Percentiles rank a stretch among this genome's conserved stretches.
Conservation (phyloP, 2,888 invertebrate species). For the Aphidius colemani region DNA sequence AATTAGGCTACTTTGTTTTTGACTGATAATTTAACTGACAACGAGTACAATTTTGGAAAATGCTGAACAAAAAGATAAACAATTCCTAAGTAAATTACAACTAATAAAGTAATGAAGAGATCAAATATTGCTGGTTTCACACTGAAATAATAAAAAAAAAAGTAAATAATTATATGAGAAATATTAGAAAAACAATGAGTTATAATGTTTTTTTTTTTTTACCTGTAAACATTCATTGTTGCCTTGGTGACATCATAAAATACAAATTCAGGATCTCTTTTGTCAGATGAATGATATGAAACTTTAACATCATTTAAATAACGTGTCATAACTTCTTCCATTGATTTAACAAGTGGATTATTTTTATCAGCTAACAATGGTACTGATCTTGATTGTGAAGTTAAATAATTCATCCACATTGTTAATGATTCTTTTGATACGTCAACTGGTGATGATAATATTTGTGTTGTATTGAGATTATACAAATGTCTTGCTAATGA, state of each 20-base stretch:
- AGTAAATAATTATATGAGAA: slow-evolving; percentile 2
- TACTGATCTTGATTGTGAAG: slow-evolving; percentile 75
- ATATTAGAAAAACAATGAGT: neutral
- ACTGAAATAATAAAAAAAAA: slow-evolving; percentile 65
- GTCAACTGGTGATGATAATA: slow-evolving; percentile 58
- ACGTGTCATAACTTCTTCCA: slow-evolving; percentile 75
- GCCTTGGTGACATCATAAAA: slow-evolving; percentile 85
- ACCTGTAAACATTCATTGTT: slow-evolving; percentile 86
- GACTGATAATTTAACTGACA: slow-evolving; percentile 59
- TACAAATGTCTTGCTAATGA: slow-evolving; percentile 83
- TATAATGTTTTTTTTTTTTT: slow-evolving; percentile 40
- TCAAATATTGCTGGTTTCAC: slow-evolving; percentile 99
- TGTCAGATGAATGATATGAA: slow-evolving; percentile 73
- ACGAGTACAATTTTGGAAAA: slow-evolving; percentile 71
- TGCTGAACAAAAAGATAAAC: slow-evolving; percentile 82
- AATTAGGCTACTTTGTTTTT: slow-evolving; percentile 51
- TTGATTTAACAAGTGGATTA: slow-evolving; percentile 70
- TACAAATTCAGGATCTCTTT: slow-evolving; percentile 90
- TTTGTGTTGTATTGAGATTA: slow-evolving; percentile 67
- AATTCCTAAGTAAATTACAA: slow-evolving; percentile 80
- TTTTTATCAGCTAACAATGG: slow-evolving; percentile 72
- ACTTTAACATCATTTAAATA: slow-evolving; percentile 79
- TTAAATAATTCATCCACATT: slow-evolving; percentile 77
- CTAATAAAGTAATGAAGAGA: slow-evolving; percentile 86
- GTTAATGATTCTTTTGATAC: slow-evolving; percentile 75